These are phyloP conservation scores for Atta texana DNA, from an alignment of 1,140 invertebrate species.

Conservation along the genomic window DNA sequence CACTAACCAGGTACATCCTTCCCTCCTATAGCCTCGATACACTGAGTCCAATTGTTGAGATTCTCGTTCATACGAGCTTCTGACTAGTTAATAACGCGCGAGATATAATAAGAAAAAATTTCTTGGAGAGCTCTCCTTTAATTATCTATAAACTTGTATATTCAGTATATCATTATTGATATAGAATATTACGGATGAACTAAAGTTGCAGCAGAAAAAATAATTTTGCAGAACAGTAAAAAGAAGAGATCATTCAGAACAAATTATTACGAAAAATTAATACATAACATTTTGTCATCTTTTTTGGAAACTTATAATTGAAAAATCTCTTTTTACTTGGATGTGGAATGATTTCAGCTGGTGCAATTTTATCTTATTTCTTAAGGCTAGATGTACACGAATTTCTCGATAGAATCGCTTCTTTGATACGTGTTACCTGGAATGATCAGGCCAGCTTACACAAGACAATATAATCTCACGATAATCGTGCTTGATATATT, in stretches of 20 bases:
- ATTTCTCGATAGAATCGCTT: conserved; percentile 36
- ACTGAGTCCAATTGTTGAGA: conserved; percentile 66
- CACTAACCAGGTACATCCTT: conserved; percentile 88
- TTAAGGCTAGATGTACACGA: conserved; percentile 36
- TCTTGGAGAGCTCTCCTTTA: conserved; percentile 26
- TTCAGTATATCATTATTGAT: not conserved
- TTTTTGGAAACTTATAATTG: not conserved
- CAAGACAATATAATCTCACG: conserved; percentile 65
- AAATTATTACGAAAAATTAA: not conserved
- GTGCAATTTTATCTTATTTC: conserved; percentile 33
- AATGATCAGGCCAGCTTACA: conserved; percentile 68
- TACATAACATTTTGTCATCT: not conserved
- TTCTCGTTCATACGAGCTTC: conserved; percentile 54
- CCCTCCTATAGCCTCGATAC: conserved; percentile 75
- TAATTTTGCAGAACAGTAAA: conserved; percentile 11
- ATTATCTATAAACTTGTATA: conserved; percentile 17
- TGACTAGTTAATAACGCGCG: conserved; percentile 48
- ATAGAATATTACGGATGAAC: conserved; percentile 8
- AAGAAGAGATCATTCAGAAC: not conserved
- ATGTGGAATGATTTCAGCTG: not conserved
- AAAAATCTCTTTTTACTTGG: not conserved
- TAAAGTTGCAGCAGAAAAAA: conserved; percentile 24
- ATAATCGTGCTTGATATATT: conserved; percentile 75
- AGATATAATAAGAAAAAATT: conserved; percentile 51
- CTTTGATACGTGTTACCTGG: conserved; percentile 60